Evolutionary conservation across 2,797 vertebrate genomes (phyloP).

Genomic region (Melopsittacus undulatus): DNA sequence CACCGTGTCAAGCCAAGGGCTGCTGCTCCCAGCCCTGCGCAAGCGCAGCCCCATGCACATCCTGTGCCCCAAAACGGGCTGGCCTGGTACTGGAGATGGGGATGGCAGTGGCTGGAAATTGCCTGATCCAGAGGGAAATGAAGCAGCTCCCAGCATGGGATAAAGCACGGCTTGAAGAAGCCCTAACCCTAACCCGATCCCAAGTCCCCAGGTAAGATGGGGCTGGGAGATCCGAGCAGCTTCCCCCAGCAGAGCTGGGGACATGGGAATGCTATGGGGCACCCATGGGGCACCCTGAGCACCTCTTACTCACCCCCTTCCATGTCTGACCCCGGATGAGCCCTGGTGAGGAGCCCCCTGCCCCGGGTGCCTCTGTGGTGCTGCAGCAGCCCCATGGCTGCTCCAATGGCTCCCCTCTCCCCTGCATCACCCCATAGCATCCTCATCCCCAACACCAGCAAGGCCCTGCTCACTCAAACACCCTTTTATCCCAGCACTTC

Average conservation of each 20-base stretch:
- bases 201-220: background rate
- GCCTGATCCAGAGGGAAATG: background rate
- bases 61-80: background rate
- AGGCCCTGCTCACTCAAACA: background rate
- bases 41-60: background rate
- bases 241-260: accelerated
- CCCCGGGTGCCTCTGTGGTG: accelerated
- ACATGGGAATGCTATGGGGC: accelerated
- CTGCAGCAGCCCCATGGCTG: background rate
- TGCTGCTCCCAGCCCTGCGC: background rate
- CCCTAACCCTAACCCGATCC: no score
- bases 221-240: background rate
- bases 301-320: background rate
- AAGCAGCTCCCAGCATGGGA: background rate
- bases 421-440: background rate
- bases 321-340: accelerated
- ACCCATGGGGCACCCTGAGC: accelerated
- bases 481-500: slow-evolving; percentile 8
- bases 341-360: background rate
- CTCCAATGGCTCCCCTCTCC: accelerated
- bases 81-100: accelerated
- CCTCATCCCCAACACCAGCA: background rate
- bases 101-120: accelerated
- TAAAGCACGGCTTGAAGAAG: background rate
- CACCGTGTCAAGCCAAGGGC: accelerated